These are phyloP conservation scores for Drosophila stalkeri DNA, from an alignment of 2,888 invertebrate genomes.

Conservation along the genomic window DNA sequence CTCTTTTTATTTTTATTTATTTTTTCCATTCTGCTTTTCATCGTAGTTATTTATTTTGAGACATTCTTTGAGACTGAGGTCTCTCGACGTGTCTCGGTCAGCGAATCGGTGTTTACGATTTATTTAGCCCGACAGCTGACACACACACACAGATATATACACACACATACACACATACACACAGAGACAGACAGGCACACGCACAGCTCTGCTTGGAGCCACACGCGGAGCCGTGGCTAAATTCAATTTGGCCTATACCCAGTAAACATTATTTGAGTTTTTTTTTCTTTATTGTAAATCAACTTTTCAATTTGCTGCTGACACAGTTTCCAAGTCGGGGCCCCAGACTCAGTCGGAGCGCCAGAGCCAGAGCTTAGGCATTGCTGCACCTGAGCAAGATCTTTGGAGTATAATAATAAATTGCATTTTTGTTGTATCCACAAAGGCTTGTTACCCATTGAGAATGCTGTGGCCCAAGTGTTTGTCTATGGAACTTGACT, in stretches of 20 bases:
- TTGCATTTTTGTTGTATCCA: slow-evolving; percentile 59
- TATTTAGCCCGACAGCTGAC: slow-evolving; percentile 64
- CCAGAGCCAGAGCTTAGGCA: slow-evolving; percentile 20
- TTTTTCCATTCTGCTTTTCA: slow-evolving; percentile 28
- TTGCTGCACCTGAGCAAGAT: slow-evolving; percentile 67
- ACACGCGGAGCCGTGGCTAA: slow-evolving; percentile 62
- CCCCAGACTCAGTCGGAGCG: not conserved
- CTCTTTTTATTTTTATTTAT: slow-evolving; percentile 32
- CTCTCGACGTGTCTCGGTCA: slow-evolving; percentile 47
- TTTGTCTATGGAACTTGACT: slow-evolving; percentile 49
- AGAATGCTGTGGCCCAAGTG: slow-evolving; percentile 45
- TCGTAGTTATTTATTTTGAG: slow-evolving; percentile 51
- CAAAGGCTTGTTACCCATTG: slow-evolving; percentile 55
- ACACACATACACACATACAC: slow-evolving; percentile 10
- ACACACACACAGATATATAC: slow-evolving; percentile 16
- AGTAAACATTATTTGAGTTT: slow-evolving; percentile 50
- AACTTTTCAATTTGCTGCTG: slow-evolving; percentile 78
- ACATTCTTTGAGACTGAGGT: slow-evolving; percentile 61
- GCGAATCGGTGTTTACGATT: slow-evolving; percentile 58
- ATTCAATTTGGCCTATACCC: slow-evolving; percentile 63
- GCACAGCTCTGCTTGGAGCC: slow-evolving; percentile 33
- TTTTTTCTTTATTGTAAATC: slow-evolving; percentile 61
- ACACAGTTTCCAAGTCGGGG: slow-evolving; percentile 67
- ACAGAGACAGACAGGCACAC: not conserved
- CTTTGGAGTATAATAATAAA: slow-evolving; percentile 57